Conservation (phyloP, 2,797 vertebrate genomes). For the Ptychadena robeensis region DNA sequence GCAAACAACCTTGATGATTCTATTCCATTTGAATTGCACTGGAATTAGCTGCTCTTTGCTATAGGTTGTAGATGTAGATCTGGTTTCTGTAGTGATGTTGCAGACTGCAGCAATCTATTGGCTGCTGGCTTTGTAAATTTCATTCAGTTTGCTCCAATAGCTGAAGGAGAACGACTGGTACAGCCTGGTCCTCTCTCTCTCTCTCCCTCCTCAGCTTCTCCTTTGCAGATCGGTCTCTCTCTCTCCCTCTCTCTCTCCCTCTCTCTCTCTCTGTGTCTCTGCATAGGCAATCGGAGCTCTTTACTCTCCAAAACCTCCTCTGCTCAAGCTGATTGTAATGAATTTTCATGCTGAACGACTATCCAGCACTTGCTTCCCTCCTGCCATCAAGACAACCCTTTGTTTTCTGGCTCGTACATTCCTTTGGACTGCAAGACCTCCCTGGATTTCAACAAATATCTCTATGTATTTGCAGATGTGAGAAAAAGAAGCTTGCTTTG, state of each 20-base stretch:
- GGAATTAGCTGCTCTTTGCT: constrained; percentile 65
- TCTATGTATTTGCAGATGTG: constrained; percentile 59
- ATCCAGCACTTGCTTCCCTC: constrained; percentile 54
- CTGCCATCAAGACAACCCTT: constrained; percentile 56
- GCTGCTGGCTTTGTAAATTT: constrained; percentile 88
- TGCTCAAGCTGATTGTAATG: constrained; percentile 72
- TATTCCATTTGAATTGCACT: constrained; percentile 54
- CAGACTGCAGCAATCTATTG: constrained; percentile 85
- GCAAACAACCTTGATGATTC: constrained; percentile 15
- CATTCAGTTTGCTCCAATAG: constrained; percentile 87
- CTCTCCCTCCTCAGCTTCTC: constrained; percentile 72
- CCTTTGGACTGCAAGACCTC: constrained; percentile 73
- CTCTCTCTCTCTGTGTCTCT: constrained; percentile 68
- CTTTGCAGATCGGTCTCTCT: constrained; percentile 72
- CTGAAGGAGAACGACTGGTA: constrained; percentile 72
- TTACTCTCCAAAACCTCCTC: constrained; percentile 69
- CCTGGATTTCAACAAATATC: constrained; percentile 72
- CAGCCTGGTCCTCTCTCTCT: constrained; percentile 77
- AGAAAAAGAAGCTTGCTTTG: constrained; percentile 68
- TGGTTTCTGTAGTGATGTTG: constrained; percentile 79
- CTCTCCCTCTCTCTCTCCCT: too few species aligned
- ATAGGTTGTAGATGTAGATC: constrained; percentile 65
- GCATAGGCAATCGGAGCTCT: constrained; percentile 81
- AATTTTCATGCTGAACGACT: constrained; percentile 71
- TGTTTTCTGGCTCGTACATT: constrained; percentile 68